Conservation (phyloP, 92 coral and sea anemone genomes). For the Palythoa heliodiscus region DNA sequence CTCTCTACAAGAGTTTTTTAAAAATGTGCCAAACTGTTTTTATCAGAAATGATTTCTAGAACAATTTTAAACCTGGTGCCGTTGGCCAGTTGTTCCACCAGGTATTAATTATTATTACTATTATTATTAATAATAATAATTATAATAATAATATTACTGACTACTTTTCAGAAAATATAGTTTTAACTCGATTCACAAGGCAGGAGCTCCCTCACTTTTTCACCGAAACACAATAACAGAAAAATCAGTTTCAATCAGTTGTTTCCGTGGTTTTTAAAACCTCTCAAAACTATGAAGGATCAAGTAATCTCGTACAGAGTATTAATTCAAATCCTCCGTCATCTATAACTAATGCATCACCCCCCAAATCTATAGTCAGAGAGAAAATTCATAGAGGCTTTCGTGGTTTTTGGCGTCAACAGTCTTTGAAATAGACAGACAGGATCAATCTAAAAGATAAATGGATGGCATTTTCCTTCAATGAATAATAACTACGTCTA, state of each 20-base stretch:
- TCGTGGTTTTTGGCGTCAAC: constrained; percentile 17
- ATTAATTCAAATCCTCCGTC: constrained; percentile 4
- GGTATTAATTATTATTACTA: not conserved
- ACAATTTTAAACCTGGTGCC: not conserved
- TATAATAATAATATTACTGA: not conserved
- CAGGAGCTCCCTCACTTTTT: not conserved
- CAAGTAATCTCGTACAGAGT: constrained; percentile 37
- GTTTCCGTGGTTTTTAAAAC: constrained; percentile 39
- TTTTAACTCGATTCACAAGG: not conserved
- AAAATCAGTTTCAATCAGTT: constrained; percentile 20
- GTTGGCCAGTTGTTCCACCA: not conserved
- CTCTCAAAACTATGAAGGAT: constrained; percentile 31
- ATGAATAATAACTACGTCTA: constrained; percentile 12
- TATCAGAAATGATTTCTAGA: not conserved
- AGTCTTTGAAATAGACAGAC: constrained; percentile 7
- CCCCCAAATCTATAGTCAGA: constrained; percentile 6
- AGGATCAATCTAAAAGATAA: constrained; percentile 35
- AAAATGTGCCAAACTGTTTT: constrained; percentile 8
- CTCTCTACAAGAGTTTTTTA: not conserved
- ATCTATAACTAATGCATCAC: constrained; percentile 28
- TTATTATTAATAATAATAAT: not conserved
- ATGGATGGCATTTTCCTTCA: constrained; percentile 35
- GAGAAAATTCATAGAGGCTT: not conserved
- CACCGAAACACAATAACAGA: constrained; percentile 27
- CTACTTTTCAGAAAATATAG: not conserved